phyloP scores from a whole-genome alignment of 2,797 vertebrate species.

The Bothrops alternatus region DNA sequence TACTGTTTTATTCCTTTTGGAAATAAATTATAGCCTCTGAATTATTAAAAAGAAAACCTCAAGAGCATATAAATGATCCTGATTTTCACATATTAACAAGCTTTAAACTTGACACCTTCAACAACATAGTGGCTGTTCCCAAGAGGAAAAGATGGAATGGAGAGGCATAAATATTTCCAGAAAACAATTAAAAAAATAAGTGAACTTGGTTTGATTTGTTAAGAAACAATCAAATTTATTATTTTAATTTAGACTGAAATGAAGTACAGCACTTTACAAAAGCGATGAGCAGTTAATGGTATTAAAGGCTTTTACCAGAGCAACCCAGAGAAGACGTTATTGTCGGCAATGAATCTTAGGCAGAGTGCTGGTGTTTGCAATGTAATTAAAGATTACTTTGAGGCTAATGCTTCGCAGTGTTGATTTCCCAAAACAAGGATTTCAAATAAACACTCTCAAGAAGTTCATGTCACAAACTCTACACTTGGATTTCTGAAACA shows the following conservation, averaged over 20 bases:
- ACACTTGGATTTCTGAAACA: not conserved
- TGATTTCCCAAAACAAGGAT: not conserved
- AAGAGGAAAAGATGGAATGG: not conserved
- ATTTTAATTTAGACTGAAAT: constrained; percentile 36
- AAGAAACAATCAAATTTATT: constrained; percentile 15
- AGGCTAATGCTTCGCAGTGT: not conserved
- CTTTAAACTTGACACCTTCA: constrained; percentile 5
- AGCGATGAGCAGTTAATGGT: constrained; percentile 31
- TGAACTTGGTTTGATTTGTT: not conserved
- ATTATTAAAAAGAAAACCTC: constrained; percentile 22
- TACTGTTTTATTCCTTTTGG: constrained; percentile 9
- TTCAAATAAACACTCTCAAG: not conserved
- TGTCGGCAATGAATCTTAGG: not conserved
- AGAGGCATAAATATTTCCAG: not conserved
- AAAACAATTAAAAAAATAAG: not conserved
- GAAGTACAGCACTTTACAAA: constrained; percentile 45
- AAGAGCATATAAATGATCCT: not conserved
- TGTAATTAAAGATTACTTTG: not conserved
- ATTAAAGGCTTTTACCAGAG: constrained; percentile 46
- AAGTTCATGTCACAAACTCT: not conserved
- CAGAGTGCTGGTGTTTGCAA: accelerated
- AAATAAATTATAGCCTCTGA: constrained; percentile 9
- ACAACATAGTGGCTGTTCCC: not conserved
- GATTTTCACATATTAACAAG: constrained; percentile 16
- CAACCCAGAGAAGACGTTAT: constrained; percentile 31